A percentile compares a stretch with the other conserved stretches of the same genome.
phyloP scores from a whole-genome alignment of 2,113 vertebrate species.

The Lepisosteus osseus region DNA sequence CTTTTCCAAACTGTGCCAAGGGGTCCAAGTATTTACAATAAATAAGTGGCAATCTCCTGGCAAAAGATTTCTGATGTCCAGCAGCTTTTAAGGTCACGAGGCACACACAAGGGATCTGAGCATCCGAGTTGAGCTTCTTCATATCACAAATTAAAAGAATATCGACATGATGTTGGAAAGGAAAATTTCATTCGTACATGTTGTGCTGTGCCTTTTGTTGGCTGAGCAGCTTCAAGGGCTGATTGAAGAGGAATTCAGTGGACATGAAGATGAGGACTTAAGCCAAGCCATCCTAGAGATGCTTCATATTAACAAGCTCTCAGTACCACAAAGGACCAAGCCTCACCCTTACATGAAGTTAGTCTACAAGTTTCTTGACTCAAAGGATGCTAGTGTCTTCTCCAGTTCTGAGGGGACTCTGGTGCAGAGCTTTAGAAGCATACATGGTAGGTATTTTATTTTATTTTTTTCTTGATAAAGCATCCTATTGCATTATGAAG shows the following conservation, averaged over 20 bases:
- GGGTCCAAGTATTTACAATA: slow-evolving; percentile 48
- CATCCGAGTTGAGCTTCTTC: slow-evolving; percentile 7
- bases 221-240: slow-evolving; percentile 11
- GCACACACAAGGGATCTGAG: slow-evolving; percentile 8
- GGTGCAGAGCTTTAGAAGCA: slow-evolving; percentile 62
- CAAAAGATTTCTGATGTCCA: too few relatives aligned
- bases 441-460: slow-evolving; percentile 36
- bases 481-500: too few relatives aligned
- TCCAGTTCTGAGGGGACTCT: slow-evolving; percentile 52
- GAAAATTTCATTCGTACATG: too few relatives aligned
- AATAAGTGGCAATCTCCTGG: slow-evolving; percentile 39
- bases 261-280: slow-evolving; percentile 23
- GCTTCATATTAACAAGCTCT: slow-evolving; percentile 63
- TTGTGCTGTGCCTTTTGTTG: slow-evolving; percentile 14
- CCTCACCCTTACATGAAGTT: slow-evolving; percentile 66
- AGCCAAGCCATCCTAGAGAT: slow-evolving; percentile 65
- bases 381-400: slow-evolving; percentile 40
- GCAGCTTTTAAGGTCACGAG: neutral
- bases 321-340: slow-evolving; percentile 45
- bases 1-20: slow-evolving; percentile 53
- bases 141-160: neutral
- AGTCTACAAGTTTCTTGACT: slow-evolving; percentile 49
- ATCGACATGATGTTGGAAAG: neutral
- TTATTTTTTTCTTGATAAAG: too few relatives aligned
- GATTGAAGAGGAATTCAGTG: slow-evolving; percentile 22